Percentiles rank a stretch among this genome's conserved stretches.
Conservation (phyloP, 1,140 invertebrate genomes). For the Brachionus rubens region DNA sequence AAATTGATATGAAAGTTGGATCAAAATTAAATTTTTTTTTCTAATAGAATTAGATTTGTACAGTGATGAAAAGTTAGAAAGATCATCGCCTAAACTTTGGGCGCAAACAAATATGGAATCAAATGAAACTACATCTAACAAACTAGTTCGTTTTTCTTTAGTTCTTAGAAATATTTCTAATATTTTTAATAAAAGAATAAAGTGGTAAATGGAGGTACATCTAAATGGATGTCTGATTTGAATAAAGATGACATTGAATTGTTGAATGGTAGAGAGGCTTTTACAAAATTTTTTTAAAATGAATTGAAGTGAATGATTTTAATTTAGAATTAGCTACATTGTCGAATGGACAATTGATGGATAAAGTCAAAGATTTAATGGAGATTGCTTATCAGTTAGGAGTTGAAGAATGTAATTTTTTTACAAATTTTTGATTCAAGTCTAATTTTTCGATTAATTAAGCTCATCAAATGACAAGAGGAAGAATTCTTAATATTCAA, state of each 20-base stretch:
- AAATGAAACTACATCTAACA: neutral
- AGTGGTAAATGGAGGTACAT: neutral
- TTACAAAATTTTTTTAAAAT: no score
- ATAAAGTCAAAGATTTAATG: slow-evolving; percentile 32
- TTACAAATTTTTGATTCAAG: neutral
- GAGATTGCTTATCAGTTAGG: slow-evolving; percentile 14
- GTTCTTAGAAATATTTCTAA: neutral
- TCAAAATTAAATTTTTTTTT: neutral
- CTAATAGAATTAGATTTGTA: slow-evolving; percentile 12
- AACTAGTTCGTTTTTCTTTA: neutral
- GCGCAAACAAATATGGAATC: neutral
- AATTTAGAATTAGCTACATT: slow-evolving; percentile 15
- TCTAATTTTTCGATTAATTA: neutral
- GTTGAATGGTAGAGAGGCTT: slow-evolving; percentile 12
- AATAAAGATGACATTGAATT: slow-evolving; percentile 29
- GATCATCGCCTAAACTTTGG: slow-evolving; percentile 11
- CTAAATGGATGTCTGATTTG: slow-evolving; percentile 43
- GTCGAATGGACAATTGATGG: neutral
- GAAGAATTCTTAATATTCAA: neutral
- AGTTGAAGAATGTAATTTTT: neutral
- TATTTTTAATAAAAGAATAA: neutral
- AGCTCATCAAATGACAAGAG: slow-evolving; percentile 30
- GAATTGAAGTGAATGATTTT: no score
- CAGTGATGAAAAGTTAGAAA: slow-evolving; percentile 32
- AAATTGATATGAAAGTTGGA: neutral